phyloP scores from a whole-genome alignment of 2,888 invertebrate species.

The Cheilosia pagana region DNA sequence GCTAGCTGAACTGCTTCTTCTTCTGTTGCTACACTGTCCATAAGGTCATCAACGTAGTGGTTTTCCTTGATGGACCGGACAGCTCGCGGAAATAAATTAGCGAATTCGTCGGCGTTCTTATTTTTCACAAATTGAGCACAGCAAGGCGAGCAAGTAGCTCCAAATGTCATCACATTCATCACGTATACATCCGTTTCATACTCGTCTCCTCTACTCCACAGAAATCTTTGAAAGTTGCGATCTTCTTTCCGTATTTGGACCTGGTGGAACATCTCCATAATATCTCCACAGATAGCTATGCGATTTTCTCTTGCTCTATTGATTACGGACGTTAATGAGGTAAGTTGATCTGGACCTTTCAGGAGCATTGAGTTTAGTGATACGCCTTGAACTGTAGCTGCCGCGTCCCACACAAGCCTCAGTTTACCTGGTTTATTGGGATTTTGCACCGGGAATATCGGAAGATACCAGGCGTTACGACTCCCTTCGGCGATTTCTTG shows the following conservation, averaged over 20 bases:
- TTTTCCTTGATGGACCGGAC: slow-evolving; percentile 14
- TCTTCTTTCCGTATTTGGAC: slow-evolving; percentile 8
- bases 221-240: slow-evolving; percentile 8
- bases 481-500: background rate
- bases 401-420: background rate
- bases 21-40: slow-evolving; percentile 76
- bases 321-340: no score
- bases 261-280: no score
- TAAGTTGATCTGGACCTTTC: no score
- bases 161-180: slow-evolving; percentile 27
- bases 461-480: background rate
- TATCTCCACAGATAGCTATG: no score
- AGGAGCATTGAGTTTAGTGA: background rate
- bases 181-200: background rate
- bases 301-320: no score
- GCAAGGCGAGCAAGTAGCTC: background rate
- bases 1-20: slow-evolving; percentile 9
- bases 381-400: slow-evolving; percentile 1
- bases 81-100: background rate
- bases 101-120: no score
- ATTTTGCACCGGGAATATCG: no score
- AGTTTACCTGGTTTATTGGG: no score
- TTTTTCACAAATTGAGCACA: no score
- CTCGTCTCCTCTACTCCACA: slow-evolving; percentile 2
- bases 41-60: slow-evolving; percentile 68